These are phyloP conservation scores for Leuctra nigra DNA, from an alignment of 2,888 invertebrate genomes.

Conservation along the genomic window DNA sequence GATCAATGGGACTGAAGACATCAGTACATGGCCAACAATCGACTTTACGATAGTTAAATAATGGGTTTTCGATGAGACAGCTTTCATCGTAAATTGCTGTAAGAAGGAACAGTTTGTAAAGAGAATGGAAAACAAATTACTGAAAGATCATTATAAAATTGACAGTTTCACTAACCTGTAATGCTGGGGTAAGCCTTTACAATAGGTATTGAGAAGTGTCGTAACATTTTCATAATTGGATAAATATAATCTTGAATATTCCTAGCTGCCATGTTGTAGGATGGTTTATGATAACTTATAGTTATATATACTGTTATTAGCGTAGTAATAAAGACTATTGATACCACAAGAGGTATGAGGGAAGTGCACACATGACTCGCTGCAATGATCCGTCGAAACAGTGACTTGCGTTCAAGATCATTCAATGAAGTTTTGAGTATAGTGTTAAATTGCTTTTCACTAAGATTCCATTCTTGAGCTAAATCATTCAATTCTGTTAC, in stretches of 20 bases:
- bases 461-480: no score
- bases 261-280: constrained; percentile 59
- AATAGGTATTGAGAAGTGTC: constrained; percentile 64
- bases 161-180: constrained; percentile 54
- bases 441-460: no score
- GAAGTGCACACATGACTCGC: no score
- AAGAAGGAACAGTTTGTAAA: constrained; percentile 34
- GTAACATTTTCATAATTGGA: constrained; percentile 66
- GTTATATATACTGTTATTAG: not conserved
- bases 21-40: constrained; percentile 79
- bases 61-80: constrained; percentile 77
- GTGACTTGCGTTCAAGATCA: no score
- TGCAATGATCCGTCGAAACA: no score
- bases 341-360: not conserved
- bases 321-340: not conserved
- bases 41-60: constrained; percentile 71
- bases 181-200: constrained; percentile 34
- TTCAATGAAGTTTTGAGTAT: no score
- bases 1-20: constrained; percentile 59
- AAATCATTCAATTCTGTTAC: no score
- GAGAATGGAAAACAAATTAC: not conserved
- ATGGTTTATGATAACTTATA: constrained; percentile 48
- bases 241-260: constrained; percentile 75
- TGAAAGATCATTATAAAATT: not conserved
- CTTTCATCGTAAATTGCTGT: constrained; percentile 76